Evolutionary conservation across 92 coral and sea anemone genomes (phyloP).

Genomic region (Porites rus): DNA sequence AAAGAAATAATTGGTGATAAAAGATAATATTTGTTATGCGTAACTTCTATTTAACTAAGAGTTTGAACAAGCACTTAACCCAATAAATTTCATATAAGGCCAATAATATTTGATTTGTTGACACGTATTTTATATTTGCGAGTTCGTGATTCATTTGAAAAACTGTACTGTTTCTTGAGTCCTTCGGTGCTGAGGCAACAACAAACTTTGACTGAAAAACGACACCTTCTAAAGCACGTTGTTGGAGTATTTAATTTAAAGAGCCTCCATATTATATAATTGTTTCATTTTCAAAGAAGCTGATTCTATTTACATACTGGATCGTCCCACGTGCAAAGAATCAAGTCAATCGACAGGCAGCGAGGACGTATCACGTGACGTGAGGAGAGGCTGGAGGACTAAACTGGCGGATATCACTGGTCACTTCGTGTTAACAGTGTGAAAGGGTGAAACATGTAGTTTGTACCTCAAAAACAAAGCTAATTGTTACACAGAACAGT

Average conservation of each 20-base stretch:
- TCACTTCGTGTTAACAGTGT: background rate
- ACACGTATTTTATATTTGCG: background rate
- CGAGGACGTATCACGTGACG: slow-evolving; percentile 7
- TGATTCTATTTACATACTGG: slow-evolving; percentile 56
- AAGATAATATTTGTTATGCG: slow-evolving; percentile 1
- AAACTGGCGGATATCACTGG: background rate
- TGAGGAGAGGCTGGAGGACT: background rate
- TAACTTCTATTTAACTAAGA: background rate
- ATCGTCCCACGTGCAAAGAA: slow-evolving; percentile 62
- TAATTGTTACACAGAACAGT: background rate
- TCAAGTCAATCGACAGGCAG: background rate
- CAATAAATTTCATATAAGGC: background rate
- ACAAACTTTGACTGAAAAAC: slow-evolving; percentile 43
- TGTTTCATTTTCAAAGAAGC: slow-evolving; percentile 45
- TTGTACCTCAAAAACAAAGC: background rate
- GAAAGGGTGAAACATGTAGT: background rate
- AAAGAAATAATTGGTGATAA: background rate
- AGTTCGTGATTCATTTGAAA: background rate
- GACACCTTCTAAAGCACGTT: slow-evolving; percentile 71
- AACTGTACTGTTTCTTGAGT: background rate
- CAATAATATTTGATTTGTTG: background rate
- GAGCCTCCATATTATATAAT: slow-evolving; percentile 44
- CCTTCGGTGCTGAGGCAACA: slow-evolving; percentile 59
- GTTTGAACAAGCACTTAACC: slow-evolving; percentile 41
- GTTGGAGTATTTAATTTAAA: slow-evolving; percentile 53